Evolutionary conservation across 2,888 invertebrate genomes (phyloP).

Genomic region (Leucoma salicis): DNA sequence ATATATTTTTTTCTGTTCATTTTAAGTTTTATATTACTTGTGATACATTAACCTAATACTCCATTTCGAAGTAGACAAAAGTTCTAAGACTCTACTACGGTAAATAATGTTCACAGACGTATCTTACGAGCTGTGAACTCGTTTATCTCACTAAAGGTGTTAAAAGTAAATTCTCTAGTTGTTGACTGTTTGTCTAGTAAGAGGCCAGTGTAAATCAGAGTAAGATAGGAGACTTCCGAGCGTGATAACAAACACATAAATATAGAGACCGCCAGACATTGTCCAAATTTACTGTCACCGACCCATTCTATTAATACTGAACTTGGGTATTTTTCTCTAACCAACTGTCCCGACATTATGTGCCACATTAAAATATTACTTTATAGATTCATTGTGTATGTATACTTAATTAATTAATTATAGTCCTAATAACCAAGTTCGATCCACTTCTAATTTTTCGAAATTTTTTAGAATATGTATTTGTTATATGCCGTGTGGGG

Average conservation of each 20-base stretch:
- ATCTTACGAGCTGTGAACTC: slow-evolving; percentile 42
- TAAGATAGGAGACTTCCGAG: slow-evolving; percentile 64
- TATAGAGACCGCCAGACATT: slow-evolving; percentile 64
- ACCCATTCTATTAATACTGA: slow-evolving; percentile 49
- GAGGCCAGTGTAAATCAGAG: slow-evolving; percentile 64
- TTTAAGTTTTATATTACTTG: no score
- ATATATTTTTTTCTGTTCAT: no score
- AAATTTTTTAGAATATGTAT: no score
- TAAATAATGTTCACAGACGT: slow-evolving; percentile 24
- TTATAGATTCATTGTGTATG: slow-evolving; percentile 32
- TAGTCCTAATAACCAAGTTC: no score
- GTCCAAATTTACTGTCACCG: slow-evolving; percentile 65
- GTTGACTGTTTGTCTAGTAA: slow-evolving; percentile 62
- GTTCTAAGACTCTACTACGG: slow-evolving; percentile 17
- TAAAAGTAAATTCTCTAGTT: slow-evolving; percentile 56
- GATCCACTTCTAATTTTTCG: no score
- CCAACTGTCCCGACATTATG: slow-evolving; percentile 31
- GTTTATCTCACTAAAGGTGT: slow-evolving; percentile 52
- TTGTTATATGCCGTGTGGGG: no score
- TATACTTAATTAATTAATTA: no score
- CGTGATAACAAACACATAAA: slow-evolving; percentile 76
- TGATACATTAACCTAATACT: no score
- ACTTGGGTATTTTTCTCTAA: slow-evolving; percentile 51
- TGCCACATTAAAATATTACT: slow-evolving; percentile 27
- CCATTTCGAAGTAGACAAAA: slow-evolving; percentile 6